phyloP scores from a whole-genome alignment of 1,140 invertebrate species.

The Goniozus legneri region DNA sequence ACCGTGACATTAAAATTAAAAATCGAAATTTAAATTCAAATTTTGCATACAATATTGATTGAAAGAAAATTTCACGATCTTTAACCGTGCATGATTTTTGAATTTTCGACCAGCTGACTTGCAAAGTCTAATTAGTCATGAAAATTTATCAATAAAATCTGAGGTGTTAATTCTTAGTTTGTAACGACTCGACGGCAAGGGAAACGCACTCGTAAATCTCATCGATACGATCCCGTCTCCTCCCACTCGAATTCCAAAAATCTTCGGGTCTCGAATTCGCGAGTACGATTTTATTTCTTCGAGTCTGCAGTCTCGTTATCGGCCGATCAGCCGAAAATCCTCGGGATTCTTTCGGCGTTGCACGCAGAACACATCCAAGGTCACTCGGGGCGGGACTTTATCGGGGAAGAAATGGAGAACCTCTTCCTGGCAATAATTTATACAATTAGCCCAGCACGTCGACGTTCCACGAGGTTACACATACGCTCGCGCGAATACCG shows the following conservation, averaged over 20 bases:
- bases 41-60: too few species aligned
- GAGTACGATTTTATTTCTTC: conserved; percentile 1
- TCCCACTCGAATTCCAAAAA: conserved; percentile 7
- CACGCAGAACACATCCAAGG: not conserved
- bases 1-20: too few species aligned
- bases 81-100: too few species aligned
- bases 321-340: not conserved
- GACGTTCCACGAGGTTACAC: conserved; percentile 9
- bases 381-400: too few species aligned
- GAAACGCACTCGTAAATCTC: conserved; percentile 22
- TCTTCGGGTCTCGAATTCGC: conserved; percentile 13
- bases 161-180: too few species aligned
- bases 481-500: conserved; percentile 6
- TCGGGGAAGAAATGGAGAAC: too few species aligned
- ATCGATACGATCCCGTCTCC: conserved; percentile 3
- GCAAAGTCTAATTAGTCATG: too few species aligned
- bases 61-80: too few species aligned
- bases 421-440: conserved; percentile 33
- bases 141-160: too few species aligned
- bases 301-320: too few species aligned
- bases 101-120: too few species aligned
- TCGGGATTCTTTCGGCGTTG: not conserved
- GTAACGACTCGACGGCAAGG: conserved; percentile 14
- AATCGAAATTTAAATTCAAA: too few species aligned
- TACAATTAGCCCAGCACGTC: conserved; percentile 31